A percentile compares a stretch with the other conserved stretches of the same genome.
Evolutionary conservation across 1,140 invertebrate genomes (phyloP).

Genomic region (Calycopis cecrops): DNA sequence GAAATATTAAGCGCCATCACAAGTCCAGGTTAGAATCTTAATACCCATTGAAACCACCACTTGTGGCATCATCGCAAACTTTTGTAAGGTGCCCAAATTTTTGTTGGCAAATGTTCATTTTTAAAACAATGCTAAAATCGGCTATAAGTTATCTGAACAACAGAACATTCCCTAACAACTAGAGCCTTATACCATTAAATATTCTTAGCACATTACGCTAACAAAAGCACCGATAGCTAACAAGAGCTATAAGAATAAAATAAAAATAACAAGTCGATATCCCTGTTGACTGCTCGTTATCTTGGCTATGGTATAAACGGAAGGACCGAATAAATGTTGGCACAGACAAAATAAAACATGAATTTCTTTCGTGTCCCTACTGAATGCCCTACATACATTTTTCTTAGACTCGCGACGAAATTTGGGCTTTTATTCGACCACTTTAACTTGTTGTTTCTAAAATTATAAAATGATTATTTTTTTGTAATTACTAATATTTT

Average conservation of each 20-base stretch:
- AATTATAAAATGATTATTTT: neutral
- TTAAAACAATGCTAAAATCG: too few relatives aligned
- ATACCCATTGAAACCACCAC: too few relatives aligned
- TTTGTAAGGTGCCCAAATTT: too few relatives aligned
- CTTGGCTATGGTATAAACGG: constrained; percentile 20
- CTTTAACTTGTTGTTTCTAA: neutral
- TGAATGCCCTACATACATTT: constrained; percentile 3
- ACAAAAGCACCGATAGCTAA: constrained; percentile 23
- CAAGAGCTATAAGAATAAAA: constrained; percentile 38
- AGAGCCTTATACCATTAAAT: neutral
- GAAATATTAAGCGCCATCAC: too few relatives aligned
- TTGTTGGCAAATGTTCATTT: too few relatives aligned
- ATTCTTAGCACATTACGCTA: constrained; percentile 10
- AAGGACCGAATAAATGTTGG: constrained; percentile 18
- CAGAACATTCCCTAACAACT: too few relatives aligned
- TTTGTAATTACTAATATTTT: too few relatives aligned
- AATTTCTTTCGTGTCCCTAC: constrained; percentile 22
- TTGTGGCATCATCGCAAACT: too few relatives aligned
- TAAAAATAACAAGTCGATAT: constrained; percentile 37
- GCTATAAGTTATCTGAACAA: too few relatives aligned
- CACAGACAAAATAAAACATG: constrained; percentile 21
- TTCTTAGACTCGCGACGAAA: constrained; percentile 3
- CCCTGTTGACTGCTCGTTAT: constrained; percentile 36
- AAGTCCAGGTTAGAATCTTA: too few relatives aligned
- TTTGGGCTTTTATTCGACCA: neutral